Base-by-base conservation (phyloP, 2,888 invertebrate species). In the Drosophila mulleri region DNA sequence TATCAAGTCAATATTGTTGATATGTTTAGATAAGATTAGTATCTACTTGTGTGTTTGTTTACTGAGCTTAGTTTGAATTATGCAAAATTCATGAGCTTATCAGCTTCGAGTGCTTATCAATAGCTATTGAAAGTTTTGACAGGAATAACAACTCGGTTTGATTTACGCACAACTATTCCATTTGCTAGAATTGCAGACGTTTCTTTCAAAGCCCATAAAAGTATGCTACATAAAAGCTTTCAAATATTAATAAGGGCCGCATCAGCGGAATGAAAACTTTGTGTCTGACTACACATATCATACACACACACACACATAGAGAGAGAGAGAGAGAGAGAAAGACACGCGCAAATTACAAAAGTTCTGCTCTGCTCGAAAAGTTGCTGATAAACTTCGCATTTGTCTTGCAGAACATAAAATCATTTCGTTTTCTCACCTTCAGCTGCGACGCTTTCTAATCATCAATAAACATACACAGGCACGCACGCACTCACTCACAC, bases 371-470 rank as follows among this genome's bases (percentile, higher is more conserved):
- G 45, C 44, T 61, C 29, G 18, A 23, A 74, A 75, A 63, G 57
- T 69, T 75, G 67, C 62, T 50, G 63, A 79, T 69, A 59, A 42
- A 75, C 54, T 56, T 48, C 61, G 58, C 63, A 75, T 63, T 68
- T 79, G 39, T 80, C 58, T 63, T 58, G 54, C 79, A 74, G 52
- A 54, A 76, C 47, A 63, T 56, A 58, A 69, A 72, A 72, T 71
- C 56, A 79, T 80, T 75, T 64, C 62, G 44, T 50, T 85, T 70
- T 61, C 71, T 75, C 83, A 83, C 89, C 85, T 89, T 89, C 84
- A 66, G 76, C 70, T 76, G 61, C 62, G 74, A 70, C 78, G 84
- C 89, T 73, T 72, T 88, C 81, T 76, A 76, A 79, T 80, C 80
- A 72, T 67, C 62, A 56, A 54, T 62, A 69, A 68, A 57, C 39